Base-by-base conservation (phyloP, 92 coral and sea anemone genomes). In the Actinernus sp. region DNA sequence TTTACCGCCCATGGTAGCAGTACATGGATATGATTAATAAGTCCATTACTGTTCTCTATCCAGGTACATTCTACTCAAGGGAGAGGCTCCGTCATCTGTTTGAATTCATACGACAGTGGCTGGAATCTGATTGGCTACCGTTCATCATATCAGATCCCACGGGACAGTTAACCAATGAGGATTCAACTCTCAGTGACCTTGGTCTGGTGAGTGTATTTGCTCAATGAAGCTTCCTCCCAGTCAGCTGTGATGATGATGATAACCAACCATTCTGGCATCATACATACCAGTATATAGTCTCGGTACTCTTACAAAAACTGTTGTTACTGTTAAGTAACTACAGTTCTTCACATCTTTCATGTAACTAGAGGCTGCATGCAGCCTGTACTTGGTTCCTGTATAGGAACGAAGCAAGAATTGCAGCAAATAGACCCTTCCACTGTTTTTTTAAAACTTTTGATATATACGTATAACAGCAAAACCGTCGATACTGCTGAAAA, bases 111-210 rank as follows among this genome's bases (percentile, higher is more conserved):
- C 88, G 98, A 27, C 88, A 84, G 46, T 80, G 90, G 21, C 92
- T 93, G 25, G 85, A 64, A 48, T 90, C 93, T 49, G 98, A 93
- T 60, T 93, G 98, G 98, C 93, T 84, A 65, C 98, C 98, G 20
- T 93, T 93, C 46, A 49, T 86, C 11, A 63, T 93, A 30, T 81
- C 88, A 21, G 98, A 93, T 39, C 77, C 97, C 0, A 77, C 90
- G 4, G 87, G 97, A 2, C 97, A 82, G 38, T 86, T 90, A 11
- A 90, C 83, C n/a, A 65, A 73, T 10, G 98, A 93, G 53, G 86
- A 93, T 21, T 65, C 93, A 14, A 61, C 83, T 20, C 76, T 93
- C 13, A 63, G 46, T 38, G 97, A 90, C 26, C 56, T 93, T 4
- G 93, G 97, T 1, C 68, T 93, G 86, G 98, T 93, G 53, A 86